Evolutionary conservation across 2,888 invertebrate genomes (phyloP), one percentile per base, ranked within the genome.

Genomic region (Tenthredo scrophulariae): DNA sequence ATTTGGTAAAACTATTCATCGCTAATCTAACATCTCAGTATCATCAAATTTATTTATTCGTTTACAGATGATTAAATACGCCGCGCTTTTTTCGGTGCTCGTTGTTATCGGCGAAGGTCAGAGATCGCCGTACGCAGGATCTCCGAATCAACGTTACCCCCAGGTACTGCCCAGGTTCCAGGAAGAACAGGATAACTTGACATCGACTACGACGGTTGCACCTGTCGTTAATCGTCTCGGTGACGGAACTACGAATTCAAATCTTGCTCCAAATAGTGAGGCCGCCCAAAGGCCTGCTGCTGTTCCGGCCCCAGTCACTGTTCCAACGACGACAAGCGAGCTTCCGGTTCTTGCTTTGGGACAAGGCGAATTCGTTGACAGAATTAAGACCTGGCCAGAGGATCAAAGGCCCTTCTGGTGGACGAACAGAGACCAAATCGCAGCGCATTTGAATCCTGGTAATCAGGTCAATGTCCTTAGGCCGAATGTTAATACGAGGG

Each of bases 321-420:
- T 82, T 0, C 75, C 83, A 0, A 54, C 87, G 33, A 87, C 88
- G 18, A 93, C 94, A 0, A 94, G 94, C 0, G 91, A 92, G 33
- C 90, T 96, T 43, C 97, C 97, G 0, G 91, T 96, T 1, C 96
- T 97, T 92, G 96, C 96, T 0, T 94, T 94, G 54, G 96, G 96
- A 0, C 96, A 97, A 89, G 91, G 92, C 72, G 94, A 95, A 2
- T 92, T 96, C 4, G 93, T 97, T 0, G 94, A 96, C 67, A 93
- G 95, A n/a, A 93, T 97, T 43, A 95, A 95, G 90, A 94, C 94
- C 58, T 94, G 96, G 92, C 97, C 97, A 0, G 91, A 94, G 83
- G 96, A 97, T 87, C 94, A 96, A 72, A 95, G 95, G 87, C 97
- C 97, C 0, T 97, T 96, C 92, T 97, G 97, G 97, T 95, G 95